Conservation (phyloP, 2,888 invertebrate species). For the Andrena chrysosceles region DNA sequence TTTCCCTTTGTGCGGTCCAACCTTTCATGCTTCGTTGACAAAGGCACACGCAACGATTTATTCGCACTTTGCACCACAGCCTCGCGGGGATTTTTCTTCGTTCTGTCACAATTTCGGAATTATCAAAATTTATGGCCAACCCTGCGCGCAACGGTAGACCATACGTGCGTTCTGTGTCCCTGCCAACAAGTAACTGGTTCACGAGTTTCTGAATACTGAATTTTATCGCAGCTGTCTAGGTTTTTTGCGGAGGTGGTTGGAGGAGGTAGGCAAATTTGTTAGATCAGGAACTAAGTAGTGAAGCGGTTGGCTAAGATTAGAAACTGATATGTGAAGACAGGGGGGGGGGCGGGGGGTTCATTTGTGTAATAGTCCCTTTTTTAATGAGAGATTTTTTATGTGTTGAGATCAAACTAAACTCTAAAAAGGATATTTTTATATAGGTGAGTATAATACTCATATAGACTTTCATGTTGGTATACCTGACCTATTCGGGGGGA, state of each 20-base stretch:
- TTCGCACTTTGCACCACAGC: slow-evolving; percentile 82
- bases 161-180: slow-evolving; percentile 28
- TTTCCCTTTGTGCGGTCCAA: slow-evolving; percentile 38
- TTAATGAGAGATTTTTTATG: too few species aligned
- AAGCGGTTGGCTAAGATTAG: too few species aligned
- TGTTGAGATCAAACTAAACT: too few species aligned
- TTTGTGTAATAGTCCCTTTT: too few species aligned
- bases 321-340: too few species aligned
- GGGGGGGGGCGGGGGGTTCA: too few species aligned
- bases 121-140: slow-evolving; percentile 82
- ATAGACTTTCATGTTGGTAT: too few species aligned
- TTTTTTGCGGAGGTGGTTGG: background rate
- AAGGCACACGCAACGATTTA: slow-evolving; percentile 83
- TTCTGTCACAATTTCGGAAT: slow-evolving; percentile 83
- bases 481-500: too few species aligned
- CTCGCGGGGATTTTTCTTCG: slow-evolving; percentile 82
- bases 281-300: too few species aligned
- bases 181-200: slow-evolving; percentile 21
- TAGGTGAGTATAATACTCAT: too few species aligned
- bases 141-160: slow-evolving; percentile 36
- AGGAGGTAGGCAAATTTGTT: too few species aligned
- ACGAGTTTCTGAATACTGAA: slow-evolving; percentile 32
- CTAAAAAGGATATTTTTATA: too few species aligned
- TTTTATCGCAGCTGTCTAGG: background rate
- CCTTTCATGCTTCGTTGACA: slow-evolving; percentile 76